Percentiles rank a stretch among this genome's conserved stretches.
Evolutionary conservation across 2,888 invertebrate species (phyloP).

Genomic region (Coenonympha arcania): DNA sequence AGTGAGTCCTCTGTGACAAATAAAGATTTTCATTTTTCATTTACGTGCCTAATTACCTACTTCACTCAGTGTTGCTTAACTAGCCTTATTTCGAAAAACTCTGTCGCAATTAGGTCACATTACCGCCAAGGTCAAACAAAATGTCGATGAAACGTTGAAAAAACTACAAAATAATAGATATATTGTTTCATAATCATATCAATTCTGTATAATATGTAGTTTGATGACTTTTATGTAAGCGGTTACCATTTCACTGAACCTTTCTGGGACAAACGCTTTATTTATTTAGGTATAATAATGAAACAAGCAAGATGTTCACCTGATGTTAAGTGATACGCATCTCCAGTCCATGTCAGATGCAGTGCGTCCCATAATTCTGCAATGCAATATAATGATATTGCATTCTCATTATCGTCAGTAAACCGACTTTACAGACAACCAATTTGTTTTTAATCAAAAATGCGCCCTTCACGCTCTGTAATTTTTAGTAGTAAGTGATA

Average conservation of each 20-base stretch:
- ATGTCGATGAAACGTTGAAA: conserved; percentile 1
- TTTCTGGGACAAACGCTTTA: not conserved
- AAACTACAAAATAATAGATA: conserved; percentile 1
- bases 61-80: not conserved
- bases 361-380: too few species aligned
- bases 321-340: too few species aligned
- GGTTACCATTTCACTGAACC: not conserved
- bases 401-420: too few species aligned
- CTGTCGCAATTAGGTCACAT: not conserved
- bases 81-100: not conserved
- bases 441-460: too few species aligned
- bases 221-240: not conserved
- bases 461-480: too few species aligned
- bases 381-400: too few species aligned
- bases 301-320: too few species aligned
- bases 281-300: too few species aligned
- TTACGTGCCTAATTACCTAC: not conserved
- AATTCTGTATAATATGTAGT: not conserved
- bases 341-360: too few species aligned
- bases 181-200: not conserved
- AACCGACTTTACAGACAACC: too few species aligned
- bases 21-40: not conserved
- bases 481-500: too few species aligned
- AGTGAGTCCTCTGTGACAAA: too few species aligned
- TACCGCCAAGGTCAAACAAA: conserved; percentile 1